These are phyloP conservation scores for Notothenia rossii DNA, from an alignment of 2,113 vertebrate genomes.

Conservation along the genomic window DNA sequence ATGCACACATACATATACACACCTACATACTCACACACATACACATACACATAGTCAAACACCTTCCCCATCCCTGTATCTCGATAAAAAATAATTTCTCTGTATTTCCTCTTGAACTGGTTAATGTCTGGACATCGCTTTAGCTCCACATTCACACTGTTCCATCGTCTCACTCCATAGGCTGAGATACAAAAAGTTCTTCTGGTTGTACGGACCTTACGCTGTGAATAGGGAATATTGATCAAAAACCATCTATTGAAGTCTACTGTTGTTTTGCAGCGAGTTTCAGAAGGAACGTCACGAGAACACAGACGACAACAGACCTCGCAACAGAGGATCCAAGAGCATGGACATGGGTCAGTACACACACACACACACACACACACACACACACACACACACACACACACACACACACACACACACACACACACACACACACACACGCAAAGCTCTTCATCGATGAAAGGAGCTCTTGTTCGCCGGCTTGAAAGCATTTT, in stretches of 20 bases:
- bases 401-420: neutral
- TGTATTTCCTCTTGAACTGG: no score
- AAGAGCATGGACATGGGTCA: conserved; percentile 97
- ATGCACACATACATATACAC: no score
- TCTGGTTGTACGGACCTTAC: no score
- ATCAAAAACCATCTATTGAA: neutral
- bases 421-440: neutral
- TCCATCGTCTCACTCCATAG: no score
- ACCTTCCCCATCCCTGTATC: no score
- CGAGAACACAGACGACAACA: conserved; percentile 64
- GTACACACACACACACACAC: conserved; percentile 45
- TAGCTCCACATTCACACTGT: no score
- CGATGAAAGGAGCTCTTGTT: neutral
- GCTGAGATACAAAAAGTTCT: no score
- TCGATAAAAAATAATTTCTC: no score
- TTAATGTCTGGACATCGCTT: no score
- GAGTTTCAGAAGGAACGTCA: conserved; percentile 34
- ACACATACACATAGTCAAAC: no score
- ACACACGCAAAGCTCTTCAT: neutral
- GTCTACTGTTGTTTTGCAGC: conserved; percentile 23
- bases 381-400: conserved; percentile 4
- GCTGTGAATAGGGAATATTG: no score
- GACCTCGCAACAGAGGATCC: conserved; percentile 87
- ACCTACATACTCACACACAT: no score
- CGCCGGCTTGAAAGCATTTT: neutral